These are phyloP conservation scores for Parauchenoglanis ngamensis DNA, from an alignment of 2,797 vertebrate genomes.

Conservation along the genomic window DNA sequence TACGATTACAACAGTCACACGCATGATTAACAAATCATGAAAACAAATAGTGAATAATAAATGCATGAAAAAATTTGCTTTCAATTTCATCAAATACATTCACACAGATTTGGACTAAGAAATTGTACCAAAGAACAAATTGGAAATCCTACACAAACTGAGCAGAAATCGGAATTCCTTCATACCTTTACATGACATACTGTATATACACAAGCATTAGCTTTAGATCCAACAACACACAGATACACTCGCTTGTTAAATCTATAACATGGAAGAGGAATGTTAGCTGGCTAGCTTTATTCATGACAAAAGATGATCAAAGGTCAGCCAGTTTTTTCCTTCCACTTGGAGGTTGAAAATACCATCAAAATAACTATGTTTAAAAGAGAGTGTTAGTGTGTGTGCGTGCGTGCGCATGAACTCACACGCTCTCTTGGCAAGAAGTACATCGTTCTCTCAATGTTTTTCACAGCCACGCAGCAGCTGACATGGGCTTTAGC, in stretches of 20 bases:
- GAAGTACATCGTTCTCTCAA: slow-evolving; percentile 90
- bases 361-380: not conserved
- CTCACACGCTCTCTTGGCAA: slow-evolving; percentile 90
- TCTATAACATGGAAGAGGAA: not conserved
- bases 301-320: not conserved
- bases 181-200: not conserved
- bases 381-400: not conserved
- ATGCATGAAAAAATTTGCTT: too few relatives aligned
- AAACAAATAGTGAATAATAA: too few relatives aligned
- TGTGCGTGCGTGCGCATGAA: not conserved
- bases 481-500: slow-evolving; percentile 88
- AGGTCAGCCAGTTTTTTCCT: not conserved
- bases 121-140: too few relatives aligned
- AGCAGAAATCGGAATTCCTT: too few relatives aligned
- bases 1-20: not conserved
- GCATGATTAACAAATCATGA: not conserved
- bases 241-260: not conserved
- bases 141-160: too few relatives aligned
- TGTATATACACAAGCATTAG: not conserved
- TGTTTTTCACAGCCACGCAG: slow-evolving; percentile 92
- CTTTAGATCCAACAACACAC: not conserved
- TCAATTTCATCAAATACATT: too few relatives aligned
- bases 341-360: not conserved
- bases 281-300: not conserved
- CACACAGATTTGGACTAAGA: too few relatives aligned